These are phyloP conservation scores for Thamnophis sirtalis DNA, from an alignment of 2,113 vertebrate genomes.

Conservation along the genomic window DNA sequence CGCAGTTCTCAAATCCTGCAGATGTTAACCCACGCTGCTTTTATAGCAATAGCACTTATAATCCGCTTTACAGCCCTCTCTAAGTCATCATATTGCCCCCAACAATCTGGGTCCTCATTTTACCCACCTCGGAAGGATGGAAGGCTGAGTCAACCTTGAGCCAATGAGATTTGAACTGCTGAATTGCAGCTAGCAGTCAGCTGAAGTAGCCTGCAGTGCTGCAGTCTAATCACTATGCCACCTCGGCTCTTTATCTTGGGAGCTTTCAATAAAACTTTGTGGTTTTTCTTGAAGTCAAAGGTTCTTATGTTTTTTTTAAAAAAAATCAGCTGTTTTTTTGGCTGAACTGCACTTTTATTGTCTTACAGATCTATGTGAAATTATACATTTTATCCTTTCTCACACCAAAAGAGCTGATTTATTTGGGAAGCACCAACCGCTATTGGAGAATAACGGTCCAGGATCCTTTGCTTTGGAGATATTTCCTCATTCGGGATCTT, in stretches of 20 bases:
- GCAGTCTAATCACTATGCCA: too few species aligned
- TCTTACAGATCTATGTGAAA: slow-evolving; percentile 81
- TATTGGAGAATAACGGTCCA: slow-evolving; percentile 84
- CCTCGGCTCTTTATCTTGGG: neutral
- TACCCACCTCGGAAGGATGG: too few species aligned
- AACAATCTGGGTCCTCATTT: too few species aligned
- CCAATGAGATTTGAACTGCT: too few species aligned
- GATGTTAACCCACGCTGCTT: neutral
- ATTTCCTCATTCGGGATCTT: slow-evolving; percentile 83
- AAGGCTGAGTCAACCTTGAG: too few species aligned
- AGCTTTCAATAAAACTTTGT: neutral
- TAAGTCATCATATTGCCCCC: too few species aligned
- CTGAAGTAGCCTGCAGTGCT: too few species aligned
- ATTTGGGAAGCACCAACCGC: slow-evolving; percentile 78
- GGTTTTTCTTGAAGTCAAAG: neutral
- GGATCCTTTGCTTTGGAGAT: slow-evolving; percentile 89
- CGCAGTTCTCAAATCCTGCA: neutral
- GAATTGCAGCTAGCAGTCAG: too few species aligned
- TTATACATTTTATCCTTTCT: slow-evolving; percentile 88
- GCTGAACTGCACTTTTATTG: neutral
- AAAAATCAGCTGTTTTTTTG: neutral
- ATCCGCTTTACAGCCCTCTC: too few species aligned
- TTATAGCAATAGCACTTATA: neutral
- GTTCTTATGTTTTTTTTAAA: neutral
- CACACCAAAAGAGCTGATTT: slow-evolving; percentile 82